phyloP scores from a whole-genome alignment of 2,113 vertebrate species.

The Phalacrocorax brasilianus region DNA sequence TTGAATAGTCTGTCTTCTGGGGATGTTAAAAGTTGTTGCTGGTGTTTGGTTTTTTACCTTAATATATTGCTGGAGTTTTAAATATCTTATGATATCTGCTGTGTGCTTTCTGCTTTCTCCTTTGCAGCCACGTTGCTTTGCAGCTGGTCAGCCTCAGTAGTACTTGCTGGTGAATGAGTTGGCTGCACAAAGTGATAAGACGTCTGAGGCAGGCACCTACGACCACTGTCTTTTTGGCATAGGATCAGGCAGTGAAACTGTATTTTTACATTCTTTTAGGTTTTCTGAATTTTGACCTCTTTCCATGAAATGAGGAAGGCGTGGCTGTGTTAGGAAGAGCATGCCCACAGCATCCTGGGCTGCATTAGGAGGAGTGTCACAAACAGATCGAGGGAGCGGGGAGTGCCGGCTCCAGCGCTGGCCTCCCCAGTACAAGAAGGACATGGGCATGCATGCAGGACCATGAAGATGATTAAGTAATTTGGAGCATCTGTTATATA shows the following conservation, averaged over 20 bases:
- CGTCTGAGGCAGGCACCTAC: background rate
- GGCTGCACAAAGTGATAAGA: background rate
- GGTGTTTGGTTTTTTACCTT: background rate
- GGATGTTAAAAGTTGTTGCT: background rate
- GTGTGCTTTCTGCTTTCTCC: background rate
- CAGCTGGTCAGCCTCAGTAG: background rate
- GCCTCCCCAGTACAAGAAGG: background rate
- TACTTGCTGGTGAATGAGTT: background rate
- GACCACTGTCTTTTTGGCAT: background rate
- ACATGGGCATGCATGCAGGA: background rate
- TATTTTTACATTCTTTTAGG: background rate
- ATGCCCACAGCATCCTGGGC: background rate
- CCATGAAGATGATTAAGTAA: background rate
- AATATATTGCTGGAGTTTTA: background rate
- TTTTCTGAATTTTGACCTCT: background rate
- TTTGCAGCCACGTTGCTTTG: background rate
- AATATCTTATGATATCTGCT: background rate
- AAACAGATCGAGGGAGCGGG: background rate
- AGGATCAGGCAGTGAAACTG: background rate
- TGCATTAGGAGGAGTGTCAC: fast-evolving
- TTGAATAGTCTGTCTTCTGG: background rate
- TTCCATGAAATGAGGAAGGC: background rate
- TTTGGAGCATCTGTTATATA: background rate
- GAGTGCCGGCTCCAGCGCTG: background rate
- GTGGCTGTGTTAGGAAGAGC: background rate